Base-by-base conservation (phyloP, 2,797 vertebrate genomes). In the Sarcophilus harrisii region DNA sequence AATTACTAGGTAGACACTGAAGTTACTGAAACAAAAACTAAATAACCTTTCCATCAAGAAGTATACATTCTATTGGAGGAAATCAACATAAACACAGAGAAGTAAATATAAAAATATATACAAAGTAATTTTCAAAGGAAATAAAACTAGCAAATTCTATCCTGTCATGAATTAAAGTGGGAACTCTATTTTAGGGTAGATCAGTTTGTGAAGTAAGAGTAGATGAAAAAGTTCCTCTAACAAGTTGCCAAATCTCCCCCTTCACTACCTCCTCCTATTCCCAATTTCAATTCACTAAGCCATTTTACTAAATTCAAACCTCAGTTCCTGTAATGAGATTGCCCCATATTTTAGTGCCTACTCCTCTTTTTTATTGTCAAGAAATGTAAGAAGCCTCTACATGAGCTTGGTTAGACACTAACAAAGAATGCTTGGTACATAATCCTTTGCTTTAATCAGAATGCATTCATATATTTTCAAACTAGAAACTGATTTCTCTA, bases 361-460 rank as follows among this genome's bases (percentile, higher is more conserved):
- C 62, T 93, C 29, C 49, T 73, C 62, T 90, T 32, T 95, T 95
- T 97, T 89, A 91, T 49, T 90, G 81, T 91, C 95, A 55, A 13
- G 29, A 95, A 90, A 59, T 45, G 62, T 95, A 62, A 62, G 91
- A 49, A 91, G 8, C 32, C 90, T 14, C 54, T 89, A 73, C 28
- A 29, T 92, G 92, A 91, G 52, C 57, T 91, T 55, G 95, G 91
- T 45, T 92, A 93, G 90, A 95, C 6, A 58, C 90, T 97, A 89
- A 29, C 54, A 90, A 90, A 66, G 93, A 55, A 87, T 58, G 10
- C 49, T 66, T 90, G 59, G 14, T 16, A 57, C 49, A 87, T 55
- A 5, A 93, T 91, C 92, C 81, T 90, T 73, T 32, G 62, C 59
- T 58, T 27, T 60, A 81, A 81, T 90, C 45, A 91, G 90, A 95